Conservation (phyloP, 2,888 invertebrate species). For the Blastobasis lacticolella region DNA sequence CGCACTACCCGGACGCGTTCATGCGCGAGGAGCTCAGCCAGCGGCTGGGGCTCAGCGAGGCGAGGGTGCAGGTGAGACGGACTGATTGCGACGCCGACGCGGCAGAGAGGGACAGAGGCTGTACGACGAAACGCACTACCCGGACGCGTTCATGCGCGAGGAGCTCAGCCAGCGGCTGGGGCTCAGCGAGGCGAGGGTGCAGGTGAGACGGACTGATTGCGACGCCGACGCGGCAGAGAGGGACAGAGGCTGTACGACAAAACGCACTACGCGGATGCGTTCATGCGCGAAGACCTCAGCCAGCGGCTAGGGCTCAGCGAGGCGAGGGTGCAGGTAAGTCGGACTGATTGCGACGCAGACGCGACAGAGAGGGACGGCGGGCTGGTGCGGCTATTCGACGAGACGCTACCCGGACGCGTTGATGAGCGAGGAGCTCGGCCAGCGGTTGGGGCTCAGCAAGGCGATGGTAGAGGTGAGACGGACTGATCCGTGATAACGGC, state of each 20-base stretch:
- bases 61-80: constrained; percentile 88
- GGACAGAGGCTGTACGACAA: constrained; percentile 97
- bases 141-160: constrained; percentile 97
- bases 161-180: constrained; percentile 94
- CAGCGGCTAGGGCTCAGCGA: constrained; percentile 94
- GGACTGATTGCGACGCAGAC: constrained; percentile 78
- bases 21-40: constrained; percentile 97
- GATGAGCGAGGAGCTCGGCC: constrained; percentile 96
- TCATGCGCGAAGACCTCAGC: constrained; percentile 96
- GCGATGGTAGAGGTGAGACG: constrained; percentile 94
- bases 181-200: constrained; percentile 94
- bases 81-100: constrained; percentile 75
- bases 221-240: constrained; percentile 89
- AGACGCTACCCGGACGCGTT: constrained; percentile 98
- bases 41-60: constrained; percentile 92
- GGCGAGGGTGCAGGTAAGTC: constrained; percentile 93
- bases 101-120: constrained; percentile 95
- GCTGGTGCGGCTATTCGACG: constrained; percentile 96
- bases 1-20: constrained; percentile 97
- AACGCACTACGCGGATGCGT: constrained; percentile 98
- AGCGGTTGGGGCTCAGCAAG: constrained; percentile 92
- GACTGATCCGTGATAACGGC: no score
- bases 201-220: constrained; percentile 71
- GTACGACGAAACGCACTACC: constrained; percentile 98
- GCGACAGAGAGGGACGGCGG: constrained; percentile 94